Evolutionary conservation across 2,797 vertebrate genomes (phyloP).

Genomic region (Chiroxiphia lanceolata): DNA sequence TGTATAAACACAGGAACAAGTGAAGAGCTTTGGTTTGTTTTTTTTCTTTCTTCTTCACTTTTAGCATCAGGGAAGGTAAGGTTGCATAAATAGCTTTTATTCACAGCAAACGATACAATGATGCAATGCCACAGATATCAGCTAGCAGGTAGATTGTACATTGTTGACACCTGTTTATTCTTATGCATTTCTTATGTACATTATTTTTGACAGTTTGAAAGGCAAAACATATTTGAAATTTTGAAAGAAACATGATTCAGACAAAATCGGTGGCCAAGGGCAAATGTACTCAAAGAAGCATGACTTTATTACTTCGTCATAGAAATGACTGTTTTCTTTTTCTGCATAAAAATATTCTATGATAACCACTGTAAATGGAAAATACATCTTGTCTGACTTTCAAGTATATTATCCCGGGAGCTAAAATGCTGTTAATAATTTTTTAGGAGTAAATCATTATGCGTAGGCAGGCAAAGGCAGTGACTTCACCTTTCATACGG

Average conservation of each 20-base stretch:
- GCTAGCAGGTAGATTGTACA: not conserved
- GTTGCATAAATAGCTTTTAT: not conserved
- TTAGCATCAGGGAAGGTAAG: not conserved
- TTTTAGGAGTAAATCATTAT: not conserved
- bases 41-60: not conserved
- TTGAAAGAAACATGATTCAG: not conserved
- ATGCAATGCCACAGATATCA: not conserved
- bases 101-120: not conserved
- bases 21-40: accelerated
- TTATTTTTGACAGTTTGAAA: not conserved
- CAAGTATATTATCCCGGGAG: not conserved
- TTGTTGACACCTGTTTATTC: not conserved
- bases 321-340: not conserved
- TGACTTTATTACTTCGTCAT: not conserved
- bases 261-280: not conserved
- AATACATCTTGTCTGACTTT: not conserved
- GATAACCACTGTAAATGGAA: not conserved
- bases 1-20: not conserved
- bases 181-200: not conserved
- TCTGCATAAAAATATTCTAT: not conserved
- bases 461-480: not conserved
- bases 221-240: not conserved
- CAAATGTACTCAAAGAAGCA: not conserved
- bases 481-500: not conserved
- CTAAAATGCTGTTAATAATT: not conserved